A percentile compares a stretch with the other conserved stretches of the same genome.
phyloP scores from a whole-genome alignment of 2,888 invertebrate genomes.

The Parthenolecanium corni region DNA sequence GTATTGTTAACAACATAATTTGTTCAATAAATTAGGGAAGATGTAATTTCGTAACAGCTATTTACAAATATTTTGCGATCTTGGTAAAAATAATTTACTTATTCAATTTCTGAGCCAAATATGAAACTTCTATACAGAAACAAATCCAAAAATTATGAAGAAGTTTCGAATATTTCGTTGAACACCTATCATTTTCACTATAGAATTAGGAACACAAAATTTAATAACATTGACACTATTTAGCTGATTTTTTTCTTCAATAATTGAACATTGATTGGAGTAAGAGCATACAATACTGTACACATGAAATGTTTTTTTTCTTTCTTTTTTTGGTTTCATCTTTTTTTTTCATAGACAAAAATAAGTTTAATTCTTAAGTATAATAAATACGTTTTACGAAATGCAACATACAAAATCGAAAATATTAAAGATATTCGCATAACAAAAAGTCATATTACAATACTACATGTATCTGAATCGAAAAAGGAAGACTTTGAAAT shows the following conservation, averaged over 20 bases:
- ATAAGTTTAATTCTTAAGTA: not conserved
- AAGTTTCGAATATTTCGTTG: too few relatives aligned
- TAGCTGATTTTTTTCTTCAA: too few relatives aligned
- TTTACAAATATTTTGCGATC: not conserved
- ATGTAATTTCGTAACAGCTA: not conserved
- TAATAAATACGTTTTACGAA: not conserved
- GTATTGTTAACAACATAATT: conserved; percentile 22
- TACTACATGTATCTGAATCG: not conserved
- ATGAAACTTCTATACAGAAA: not conserved
- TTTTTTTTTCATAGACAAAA: too few relatives aligned
- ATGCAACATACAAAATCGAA: not conserved
- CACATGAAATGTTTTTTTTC: too few relatives aligned
- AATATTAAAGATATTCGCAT: not conserved
- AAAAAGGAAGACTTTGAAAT: too few relatives aligned
- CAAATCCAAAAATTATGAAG: not conserved
- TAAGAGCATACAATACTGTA: too few relatives aligned
- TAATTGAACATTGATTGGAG: too few relatives aligned
- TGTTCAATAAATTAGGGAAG: conserved; percentile 23
- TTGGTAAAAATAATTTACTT: not conserved
- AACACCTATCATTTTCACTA: too few relatives aligned
- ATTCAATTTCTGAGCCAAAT: not conserved
- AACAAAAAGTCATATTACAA: not conserved
- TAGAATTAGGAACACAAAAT: too few relatives aligned
- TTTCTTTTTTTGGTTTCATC: too few relatives aligned
- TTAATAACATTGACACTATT: too few relatives aligned